Base-by-base conservation (phyloP, 1,140 invertebrate genomes). In the Ptiloglossa arizonensis region DNA sequence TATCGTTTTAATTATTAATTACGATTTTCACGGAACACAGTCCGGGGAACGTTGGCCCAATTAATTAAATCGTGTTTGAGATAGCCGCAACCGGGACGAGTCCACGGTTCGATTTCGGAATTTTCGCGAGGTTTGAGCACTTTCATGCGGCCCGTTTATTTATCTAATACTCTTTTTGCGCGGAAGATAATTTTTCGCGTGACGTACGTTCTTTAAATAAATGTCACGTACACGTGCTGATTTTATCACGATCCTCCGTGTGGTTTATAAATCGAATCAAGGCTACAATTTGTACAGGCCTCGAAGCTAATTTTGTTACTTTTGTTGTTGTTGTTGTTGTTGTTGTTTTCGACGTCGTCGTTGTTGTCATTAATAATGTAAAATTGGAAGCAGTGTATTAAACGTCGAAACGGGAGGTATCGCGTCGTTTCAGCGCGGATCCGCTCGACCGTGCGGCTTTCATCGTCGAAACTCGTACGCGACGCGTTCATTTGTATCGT, bases 361-460 rank as follows among this genome's bases (percentile, higher is more conserved):
- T 22, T 11, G 13, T 24, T 41, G 50, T 75, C 41, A 68, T 75
- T 75, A 67, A 74, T 74, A 67, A 54, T 74, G 72, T 67, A 68
- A 75, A 75, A 75, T 75, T 75, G 50, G 48, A 57, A 68, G 38
- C 52, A 68, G 72, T 56, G 44, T 67, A 75, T 75, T 75, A 68
- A 75, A 46, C 15, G 50, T 48, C n/a, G n/a, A 35, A 24, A 46
- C 19, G 54, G 17, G n/a, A n/a, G n/a, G n/a, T n/a, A n/a, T n/a
- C 8, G 19, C 35, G 38, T 38, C 50, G 46, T 3, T 63, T 63
- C n/a, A 32, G 29, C 48, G 48, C 48, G 24, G 24, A 17, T 41
- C 11, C 70, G 29, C 19, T 35, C 60, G 62, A 66, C 50, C 38
- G 63, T 63, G 70, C 24, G 35, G 57, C 56, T 74, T 74, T 66